These are phyloP conservation scores for Rhopalosiphum padi DNA, from an alignment of 1,140 invertebrate species.

Conservation along the genomic window DNA sequence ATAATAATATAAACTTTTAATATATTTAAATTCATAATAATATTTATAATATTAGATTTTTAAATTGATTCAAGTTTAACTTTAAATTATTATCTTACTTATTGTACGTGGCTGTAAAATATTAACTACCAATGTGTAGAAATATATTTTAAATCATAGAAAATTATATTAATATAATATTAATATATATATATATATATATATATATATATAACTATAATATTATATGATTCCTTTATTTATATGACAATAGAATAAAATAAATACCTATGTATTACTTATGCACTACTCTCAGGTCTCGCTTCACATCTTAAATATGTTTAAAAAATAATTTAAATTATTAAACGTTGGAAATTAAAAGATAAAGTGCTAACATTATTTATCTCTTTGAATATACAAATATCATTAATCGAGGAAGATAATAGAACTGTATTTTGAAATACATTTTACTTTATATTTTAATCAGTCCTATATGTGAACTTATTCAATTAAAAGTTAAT, in stretches of 20 bases:
- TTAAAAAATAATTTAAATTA: too few species aligned
- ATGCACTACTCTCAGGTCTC: too few species aligned
- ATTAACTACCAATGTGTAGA: neutral
- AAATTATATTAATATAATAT: neutral
- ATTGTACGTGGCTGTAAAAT: neutral
- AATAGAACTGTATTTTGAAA: neutral
- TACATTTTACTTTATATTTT: neutral
- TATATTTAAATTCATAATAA: neutral
- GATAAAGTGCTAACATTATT: too few species aligned
- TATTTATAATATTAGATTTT: neutral
- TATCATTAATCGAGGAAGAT: too few species aligned
- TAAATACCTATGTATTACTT: too few species aligned
- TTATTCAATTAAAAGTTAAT: neutral
- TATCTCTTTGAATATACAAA: too few species aligned
- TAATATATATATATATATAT: neutral
- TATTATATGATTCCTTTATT: too few species aligned
- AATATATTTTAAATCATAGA: neutral
- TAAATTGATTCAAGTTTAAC: too few species aligned
- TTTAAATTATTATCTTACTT: neutral
- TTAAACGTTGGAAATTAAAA: too few species aligned
- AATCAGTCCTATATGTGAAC: neutral
- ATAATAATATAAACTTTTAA: neutral
- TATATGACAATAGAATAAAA: too few species aligned
- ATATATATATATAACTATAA: too few species aligned
- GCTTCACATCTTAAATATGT: too few species aligned